A percentile compares a stretch with the other conserved stretches of the same genome.
These are phyloP conservation scores for Phylloscopus trochiloides DNA, from an alignment of 2,113 vertebrate genomes.

Conservation along the genomic window DNA sequence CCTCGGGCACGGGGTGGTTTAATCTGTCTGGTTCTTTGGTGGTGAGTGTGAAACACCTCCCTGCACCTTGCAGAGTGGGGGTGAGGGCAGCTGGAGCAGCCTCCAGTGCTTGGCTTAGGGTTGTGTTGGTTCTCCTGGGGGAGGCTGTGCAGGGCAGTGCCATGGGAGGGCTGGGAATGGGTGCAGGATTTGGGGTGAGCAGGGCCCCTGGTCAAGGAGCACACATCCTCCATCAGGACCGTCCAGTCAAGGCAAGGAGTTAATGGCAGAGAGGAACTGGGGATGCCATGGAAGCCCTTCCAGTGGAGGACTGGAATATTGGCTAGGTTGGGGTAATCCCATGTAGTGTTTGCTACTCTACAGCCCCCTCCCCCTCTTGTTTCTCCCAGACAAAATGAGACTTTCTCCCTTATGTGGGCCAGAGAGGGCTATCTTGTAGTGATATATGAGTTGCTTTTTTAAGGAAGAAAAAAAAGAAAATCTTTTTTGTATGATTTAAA, in stretches of 20 bases:
- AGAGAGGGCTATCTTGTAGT: neutral
- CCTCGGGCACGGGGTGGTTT: neutral
- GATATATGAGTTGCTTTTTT: neutral
- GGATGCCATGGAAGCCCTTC: neutral
- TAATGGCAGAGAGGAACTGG: neutral
- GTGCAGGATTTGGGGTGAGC: neutral
- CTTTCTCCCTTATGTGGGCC: neutral
- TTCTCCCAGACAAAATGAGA: neutral
- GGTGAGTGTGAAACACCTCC: neutral
- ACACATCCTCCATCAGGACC: accelerated
- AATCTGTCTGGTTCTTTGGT: neutral
- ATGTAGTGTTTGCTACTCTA: accelerated
- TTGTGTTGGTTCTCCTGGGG: neutral
- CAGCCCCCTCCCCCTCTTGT: neutral
- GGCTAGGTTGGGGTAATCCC: neutral
- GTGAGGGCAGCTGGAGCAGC: neutral
- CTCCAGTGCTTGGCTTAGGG: neutral
- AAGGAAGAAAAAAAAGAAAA: neutral
- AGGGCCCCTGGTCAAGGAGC: neutral
- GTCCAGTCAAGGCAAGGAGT: neutral
- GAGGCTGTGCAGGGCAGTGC: neutral
- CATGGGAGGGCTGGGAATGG: neutral
- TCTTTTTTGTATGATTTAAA: neutral
- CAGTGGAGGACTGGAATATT: accelerated
- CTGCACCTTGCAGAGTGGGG: accelerated